A percentile compares a stretch with the other conserved stretches of the same genome.
Conservation (phyloP, 2,113 vertebrate species). For the Empidonax alnorum region DNA sequence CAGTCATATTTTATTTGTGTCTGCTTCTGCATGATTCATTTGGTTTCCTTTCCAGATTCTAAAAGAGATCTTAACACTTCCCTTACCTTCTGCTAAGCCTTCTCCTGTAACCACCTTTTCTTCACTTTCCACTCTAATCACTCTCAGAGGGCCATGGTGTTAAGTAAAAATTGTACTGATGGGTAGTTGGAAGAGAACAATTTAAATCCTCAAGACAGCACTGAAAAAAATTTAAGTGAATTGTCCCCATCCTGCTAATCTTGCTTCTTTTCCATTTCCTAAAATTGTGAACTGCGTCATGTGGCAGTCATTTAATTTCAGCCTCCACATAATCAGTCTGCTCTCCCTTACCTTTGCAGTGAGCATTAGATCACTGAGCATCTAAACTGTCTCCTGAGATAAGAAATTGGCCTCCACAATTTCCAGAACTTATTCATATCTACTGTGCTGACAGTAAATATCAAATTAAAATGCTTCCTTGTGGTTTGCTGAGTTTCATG, state of each 20-base stretch:
- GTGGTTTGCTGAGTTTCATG: not conserved
- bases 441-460: not conserved
- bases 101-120: not conserved
- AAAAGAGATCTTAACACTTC: not conserved
- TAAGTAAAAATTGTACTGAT: not conserved
- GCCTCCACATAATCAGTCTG: not conserved
- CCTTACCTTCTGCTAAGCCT: not conserved
- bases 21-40: not conserved
- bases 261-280: not conserved
- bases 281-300: not conserved
- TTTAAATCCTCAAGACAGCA: not conserved
- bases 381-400: not conserved
- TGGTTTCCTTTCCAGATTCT: not conserved
- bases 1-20: not conserved
- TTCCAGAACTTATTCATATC: not conserved
- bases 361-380: not conserved
- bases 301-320: not conserved
- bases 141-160: not conserved
- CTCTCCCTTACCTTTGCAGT: not conserved
- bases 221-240: not conserved
- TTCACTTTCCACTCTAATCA: not conserved
- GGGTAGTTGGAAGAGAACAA: not conserved
- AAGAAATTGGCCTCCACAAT: not conserved
- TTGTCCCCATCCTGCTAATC: not conserved
- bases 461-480: not conserved